Evolutionary conservation across 2,113 vertebrate species (phyloP), one percentile per base, ranked within the genome.

Genomic region (Pomatorhinus ruficollis): DNA sequence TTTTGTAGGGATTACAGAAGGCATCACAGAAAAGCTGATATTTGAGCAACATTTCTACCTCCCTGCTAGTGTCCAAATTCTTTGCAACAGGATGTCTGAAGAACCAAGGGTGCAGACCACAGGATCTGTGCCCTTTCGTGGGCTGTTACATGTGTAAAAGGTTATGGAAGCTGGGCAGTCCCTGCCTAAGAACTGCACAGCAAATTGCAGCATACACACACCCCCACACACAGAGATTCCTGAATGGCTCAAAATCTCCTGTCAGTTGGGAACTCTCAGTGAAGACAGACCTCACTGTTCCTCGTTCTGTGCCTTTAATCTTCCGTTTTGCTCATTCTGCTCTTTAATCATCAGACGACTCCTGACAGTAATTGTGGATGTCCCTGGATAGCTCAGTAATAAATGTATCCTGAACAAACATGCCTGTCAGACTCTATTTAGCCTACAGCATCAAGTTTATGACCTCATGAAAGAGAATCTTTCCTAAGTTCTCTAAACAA

Each of bases 321-420:
- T 83, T 95, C 81, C 1, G 0, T 88, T 96, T 95, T 89, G 78
- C 54, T 96, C 87, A 91, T 96, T 93, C 91, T 94, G 53, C 70
- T 96, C 91, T 95, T 95, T 95, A 93, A 95, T 96, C 87, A 91
- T 93, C 59, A 84, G 78, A 69, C 40, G 0, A 76, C 59, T 95
- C 87, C 65, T 85, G 93, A 94, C 87, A 95, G 87, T 90, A 95
- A 94, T 95, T 95, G 84, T 93, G 93, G 54, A 93, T 89, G 85
- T 91, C 89, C 87, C 94, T 80, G 70, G 75, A 61, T 93, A 93
- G 59, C 63, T 85, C 84, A 80, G 87, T 94, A 93, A 94, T 91
- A 97, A 96, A 95, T 87, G 93, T 88, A 93, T 96, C 82, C 93
- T 92, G 93, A 96, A 97, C 88, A 95, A 95, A 97, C 89, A 95